These are phyloP conservation scores for Thumatha senex DNA, from an alignment of 2,888 invertebrate species.

Conservation along the genomic window DNA sequence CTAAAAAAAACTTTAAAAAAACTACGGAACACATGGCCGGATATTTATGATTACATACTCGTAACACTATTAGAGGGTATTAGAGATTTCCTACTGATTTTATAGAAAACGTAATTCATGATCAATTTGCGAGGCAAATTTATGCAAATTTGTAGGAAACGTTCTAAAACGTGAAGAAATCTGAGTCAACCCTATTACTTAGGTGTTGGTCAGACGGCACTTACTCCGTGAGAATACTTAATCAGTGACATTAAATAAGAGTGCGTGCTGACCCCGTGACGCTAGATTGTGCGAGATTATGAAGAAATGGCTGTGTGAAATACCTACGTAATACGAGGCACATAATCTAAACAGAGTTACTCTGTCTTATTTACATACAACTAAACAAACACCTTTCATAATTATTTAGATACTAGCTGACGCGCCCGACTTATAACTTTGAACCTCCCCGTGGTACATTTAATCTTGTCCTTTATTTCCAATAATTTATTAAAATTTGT, in stretches of 20 bases:
- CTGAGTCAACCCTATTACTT: neutral
- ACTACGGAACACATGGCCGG: no score
- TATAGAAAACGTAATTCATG: neutral
- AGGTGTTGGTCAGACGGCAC: neutral
- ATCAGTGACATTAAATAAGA: constrained; percentile 3
- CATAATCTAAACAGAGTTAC: neutral
- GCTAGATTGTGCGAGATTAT: neutral
- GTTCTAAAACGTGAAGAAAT: neutral
- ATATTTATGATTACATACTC: no score
- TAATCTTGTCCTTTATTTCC: no score
- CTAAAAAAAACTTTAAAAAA: no score
- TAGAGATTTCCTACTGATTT: neutral
- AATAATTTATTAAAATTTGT: no score
- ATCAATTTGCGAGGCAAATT: neutral
- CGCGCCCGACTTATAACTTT: no score
- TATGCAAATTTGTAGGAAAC: neutral
- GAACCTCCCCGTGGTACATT: no score
- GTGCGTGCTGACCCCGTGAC: neutral
- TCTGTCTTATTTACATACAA: no score
- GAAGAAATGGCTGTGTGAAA: neutral
- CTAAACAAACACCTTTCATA: no score
- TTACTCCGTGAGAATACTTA: constrained; percentile 2
- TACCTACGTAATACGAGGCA: neutral
- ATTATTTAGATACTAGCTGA: no score
- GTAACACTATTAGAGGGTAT: no score